phyloP scores from a whole-genome alignment of 2,113 vertebrate genomes.

The Progne subis region DNA sequence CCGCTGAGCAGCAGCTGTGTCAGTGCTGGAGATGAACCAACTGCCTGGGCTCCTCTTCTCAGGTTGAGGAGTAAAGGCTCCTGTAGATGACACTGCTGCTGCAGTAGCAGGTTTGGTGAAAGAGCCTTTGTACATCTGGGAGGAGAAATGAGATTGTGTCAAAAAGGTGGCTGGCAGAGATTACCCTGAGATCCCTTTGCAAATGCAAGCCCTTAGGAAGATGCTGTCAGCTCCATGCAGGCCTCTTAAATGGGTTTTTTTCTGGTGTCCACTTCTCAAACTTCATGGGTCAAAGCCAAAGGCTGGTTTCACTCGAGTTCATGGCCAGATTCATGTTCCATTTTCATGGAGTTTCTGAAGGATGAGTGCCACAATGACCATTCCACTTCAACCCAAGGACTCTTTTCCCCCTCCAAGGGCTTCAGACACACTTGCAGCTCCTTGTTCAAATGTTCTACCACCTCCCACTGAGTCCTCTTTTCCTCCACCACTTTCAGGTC shows the following conservation, averaged over 20 bases:
- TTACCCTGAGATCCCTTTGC: background rate
- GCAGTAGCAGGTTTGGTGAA: conserved; percentile 84
- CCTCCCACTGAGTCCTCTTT: background rate
- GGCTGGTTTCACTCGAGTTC: too few relatives aligned
- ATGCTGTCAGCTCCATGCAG: background rate
- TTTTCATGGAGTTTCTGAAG: background rate
- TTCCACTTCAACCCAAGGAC: background rate
- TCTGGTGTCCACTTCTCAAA: background rate
- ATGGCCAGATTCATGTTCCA: background rate
- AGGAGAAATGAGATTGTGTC: background rate
- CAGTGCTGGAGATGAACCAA: conserved; percentile 76
- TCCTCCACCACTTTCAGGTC: background rate
- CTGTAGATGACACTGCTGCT: conserved; percentile 73
- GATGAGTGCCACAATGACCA: background rate
- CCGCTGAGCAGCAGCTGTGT: background rate
- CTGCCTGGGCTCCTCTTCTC: conserved; percentile 86
- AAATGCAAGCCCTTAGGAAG: background rate
- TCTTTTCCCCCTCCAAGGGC: background rate
- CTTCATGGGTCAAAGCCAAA: background rate
- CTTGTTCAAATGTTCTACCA: background rate
- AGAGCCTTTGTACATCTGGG: conserved; percentile 90
- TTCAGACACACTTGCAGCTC: background rate
- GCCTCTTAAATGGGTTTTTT: background rate
- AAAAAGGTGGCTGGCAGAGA: background rate
- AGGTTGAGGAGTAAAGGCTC: conserved; percentile 82